Conservation (phyloP, 2,113 vertebrate species). For the Cyanistes caeruleus region DNA sequence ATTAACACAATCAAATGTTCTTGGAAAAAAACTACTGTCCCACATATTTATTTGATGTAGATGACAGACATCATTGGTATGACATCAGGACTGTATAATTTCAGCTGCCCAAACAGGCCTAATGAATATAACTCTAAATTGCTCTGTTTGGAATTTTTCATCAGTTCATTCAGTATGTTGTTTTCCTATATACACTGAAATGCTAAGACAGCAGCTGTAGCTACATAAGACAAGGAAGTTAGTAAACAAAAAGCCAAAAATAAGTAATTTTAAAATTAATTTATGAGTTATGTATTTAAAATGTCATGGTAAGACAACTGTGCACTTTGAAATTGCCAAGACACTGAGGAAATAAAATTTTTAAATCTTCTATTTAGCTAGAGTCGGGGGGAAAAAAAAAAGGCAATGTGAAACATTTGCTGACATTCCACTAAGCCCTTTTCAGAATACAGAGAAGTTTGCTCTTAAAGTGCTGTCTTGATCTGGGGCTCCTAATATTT, state of each 20-base stretch:
- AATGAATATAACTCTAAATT: neutral
- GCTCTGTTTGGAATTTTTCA: constrained; percentile 1
- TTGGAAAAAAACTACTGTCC: neutral
- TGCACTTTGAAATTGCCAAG: neutral
- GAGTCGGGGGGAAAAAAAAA: neutral
- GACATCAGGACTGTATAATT: constrained; percentile 1
- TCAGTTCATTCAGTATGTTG: neutral
- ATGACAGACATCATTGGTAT: neutral
- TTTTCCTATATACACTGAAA: constrained; percentile 22
- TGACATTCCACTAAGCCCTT: neutral
- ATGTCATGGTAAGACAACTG: neutral
- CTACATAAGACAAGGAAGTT: neutral
- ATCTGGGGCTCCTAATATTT: constrained; percentile 1
- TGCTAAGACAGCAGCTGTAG: constrained; percentile 21
- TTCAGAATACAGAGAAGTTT: neutral
- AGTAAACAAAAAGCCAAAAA: constrained; percentile 17
- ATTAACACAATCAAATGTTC: constrained; percentile 10
- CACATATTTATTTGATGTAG: neutral
- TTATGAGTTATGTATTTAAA: neutral
- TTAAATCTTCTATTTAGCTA: neutral
- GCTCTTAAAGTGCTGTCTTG: neutral
- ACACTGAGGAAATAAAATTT: neutral
- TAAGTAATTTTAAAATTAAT: neutral
- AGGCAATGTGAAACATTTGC: neutral
- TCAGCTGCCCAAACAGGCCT: constrained; percentile 12